Evolutionary conservation across 2,888 invertebrate species (phyloP), one percentile per base, ranked within the genome.

Genomic region (Capitulum mitella): DNA sequence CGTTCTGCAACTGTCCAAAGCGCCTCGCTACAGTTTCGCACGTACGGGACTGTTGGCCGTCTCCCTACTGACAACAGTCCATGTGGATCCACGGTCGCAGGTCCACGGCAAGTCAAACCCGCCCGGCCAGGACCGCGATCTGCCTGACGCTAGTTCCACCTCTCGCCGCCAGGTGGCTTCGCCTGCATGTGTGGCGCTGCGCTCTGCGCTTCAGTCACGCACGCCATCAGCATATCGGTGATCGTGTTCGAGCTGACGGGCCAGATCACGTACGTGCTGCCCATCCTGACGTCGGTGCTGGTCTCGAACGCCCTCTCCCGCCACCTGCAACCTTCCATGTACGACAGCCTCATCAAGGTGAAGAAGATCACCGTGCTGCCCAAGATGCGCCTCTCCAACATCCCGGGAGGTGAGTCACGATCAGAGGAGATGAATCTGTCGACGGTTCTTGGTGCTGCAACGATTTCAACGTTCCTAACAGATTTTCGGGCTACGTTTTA

Each of bases 221-320:
- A 98, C 86, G 97, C 98, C 0, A 96, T 99, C 64, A 97, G 97
- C 2, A 97, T 98, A 77, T 95, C 97, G 82, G 98, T 99, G 82
- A 98, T 99, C 82, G 93, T 98, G 80, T 97, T 97, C 86, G 98
- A 99, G 87, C 93, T 99, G 92, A 98, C 98, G 0, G 98, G 98
- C 70, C 98, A 99, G 89, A 95, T 99, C 83, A 94, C 96, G 0
- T 97, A 98, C 85, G 91, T 98, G 77, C 91, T 99, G 77, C 98
- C 97, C 0, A 94, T 96, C 80, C 96, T 97, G 93, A 95, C 98
- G 82, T 94, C 98, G 0, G 98, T 98, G 3, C 87, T 99, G 79
- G 92, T 98, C 43, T 93, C 98, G 54, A 98, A 98, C 87, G 98
- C 97, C 0, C 92, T 97, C 32, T 96, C 97, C 0, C 92, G 96